Base-by-base conservation (phyloP, 35 echinoderm and acorn worm species). In the Ptychodera flava region DNA sequence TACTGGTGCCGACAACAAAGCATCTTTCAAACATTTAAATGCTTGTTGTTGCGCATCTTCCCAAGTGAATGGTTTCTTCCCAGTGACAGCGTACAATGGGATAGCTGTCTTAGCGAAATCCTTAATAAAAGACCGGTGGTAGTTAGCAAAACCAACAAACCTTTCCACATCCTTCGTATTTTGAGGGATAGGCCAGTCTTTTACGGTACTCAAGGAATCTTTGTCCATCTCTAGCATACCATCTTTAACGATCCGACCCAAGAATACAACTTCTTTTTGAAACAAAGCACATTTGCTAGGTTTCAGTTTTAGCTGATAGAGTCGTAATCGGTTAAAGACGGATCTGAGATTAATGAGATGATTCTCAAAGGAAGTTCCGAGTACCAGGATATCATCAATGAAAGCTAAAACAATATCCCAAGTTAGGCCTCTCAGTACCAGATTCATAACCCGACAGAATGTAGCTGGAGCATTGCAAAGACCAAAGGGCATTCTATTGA, bases 111-210 rank as follows among this genome's bases (percentile, higher is more conserved):
- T 92, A 0, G 90, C 75, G 45, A 89, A 92, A 80, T 87, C 83
- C 37, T 87, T 87, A 10, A 95, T 80, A 76, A 95, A 92, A 27
- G 86, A 29, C 32, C 87, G 35, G n/a, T 92, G 92, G 45, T 92
- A 95, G n/a, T 90, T 87, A 38, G 87, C 87, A 33, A 95, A 85
- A 29, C 90, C 90, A 31, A 92, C 87, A 53, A 95, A 95, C 1
- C 81, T 31, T 37, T 84, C 31, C 27, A 90, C 1, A 0, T 92
- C 90, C 1, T 95, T 77, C 27, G 36, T n/a, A 0, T 36, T 83
- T 1, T 14, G 1, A n/a, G 82, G 88, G 30, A 6, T 35, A 0
- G 88, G 88, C 88, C 88, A 90, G 28, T 90, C 34, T 77, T 29
- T 30, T 30, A 90, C 82, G 15, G 38, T 76, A 1, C 35, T 28